Evolutionary conservation across 1,140 invertebrate species (phyloP).

Genomic region (Drosophila gunungcola): DNA sequence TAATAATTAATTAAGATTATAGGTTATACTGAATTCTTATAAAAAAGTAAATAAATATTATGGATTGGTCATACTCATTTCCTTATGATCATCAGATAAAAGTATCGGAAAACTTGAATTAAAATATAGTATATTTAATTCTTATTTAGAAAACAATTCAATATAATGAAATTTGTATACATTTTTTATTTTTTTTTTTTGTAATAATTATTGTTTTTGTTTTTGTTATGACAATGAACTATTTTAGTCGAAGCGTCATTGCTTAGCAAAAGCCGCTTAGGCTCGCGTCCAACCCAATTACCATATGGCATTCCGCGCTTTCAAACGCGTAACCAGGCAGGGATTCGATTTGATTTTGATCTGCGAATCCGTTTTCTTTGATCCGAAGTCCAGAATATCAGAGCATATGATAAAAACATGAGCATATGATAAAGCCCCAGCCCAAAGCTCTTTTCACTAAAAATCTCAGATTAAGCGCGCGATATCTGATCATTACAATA

Average conservation of each 20-base stretch:
- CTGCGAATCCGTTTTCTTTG: conserved; percentile 10
- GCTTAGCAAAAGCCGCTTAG: neutral
- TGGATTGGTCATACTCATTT: no score
- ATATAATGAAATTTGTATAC: no score
- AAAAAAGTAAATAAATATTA: no score
- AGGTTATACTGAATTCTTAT: no score
- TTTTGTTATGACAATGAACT: no score
- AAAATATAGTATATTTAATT: no score
- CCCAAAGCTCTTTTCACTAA: conserved; percentile 5
- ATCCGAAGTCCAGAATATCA: conserved; percentile 5
- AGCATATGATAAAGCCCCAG: neutral
- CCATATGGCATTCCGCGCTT: conserved; percentile 9
- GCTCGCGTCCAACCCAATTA: neutral
- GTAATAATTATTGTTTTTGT: no score
- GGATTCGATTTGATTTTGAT: conserved; percentile 10
- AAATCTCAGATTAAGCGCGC: conserved; percentile 13
- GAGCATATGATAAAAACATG: neutral
- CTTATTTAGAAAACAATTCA: no score
- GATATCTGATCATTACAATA: conserved; percentile 15
- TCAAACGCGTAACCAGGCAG: conserved; percentile 2
- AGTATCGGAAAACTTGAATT: no score
- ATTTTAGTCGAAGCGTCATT: neutral
- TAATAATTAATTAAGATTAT: no score
- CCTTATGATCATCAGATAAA: no score
- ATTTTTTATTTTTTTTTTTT: no score